Evolutionary conservation across 2,888 invertebrate species (phyloP).

Genomic region (Carcina quercana): DNA sequence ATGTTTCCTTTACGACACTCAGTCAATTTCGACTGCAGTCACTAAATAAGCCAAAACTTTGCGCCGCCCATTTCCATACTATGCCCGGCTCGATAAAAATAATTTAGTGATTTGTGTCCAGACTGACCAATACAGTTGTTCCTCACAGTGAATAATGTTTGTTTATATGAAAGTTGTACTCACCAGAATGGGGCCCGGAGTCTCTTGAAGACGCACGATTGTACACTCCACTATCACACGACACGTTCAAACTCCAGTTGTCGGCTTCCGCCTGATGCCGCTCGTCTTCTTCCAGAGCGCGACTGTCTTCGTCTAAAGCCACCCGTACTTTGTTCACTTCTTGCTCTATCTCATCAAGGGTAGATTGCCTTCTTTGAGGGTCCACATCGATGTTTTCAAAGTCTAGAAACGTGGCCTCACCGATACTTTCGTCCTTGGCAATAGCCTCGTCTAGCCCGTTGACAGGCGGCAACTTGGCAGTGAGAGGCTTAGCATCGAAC

Average conservation of each 20-base stretch:
- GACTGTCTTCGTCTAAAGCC: slow-evolving; percentile 64
- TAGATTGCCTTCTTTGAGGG: slow-evolving; percentile 50
- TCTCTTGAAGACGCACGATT: slow-evolving; percentile 74
- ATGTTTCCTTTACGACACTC: slow-evolving; percentile 45
- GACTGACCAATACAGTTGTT: slow-evolving; percentile 22
- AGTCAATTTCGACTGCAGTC: slow-evolving; percentile 36
- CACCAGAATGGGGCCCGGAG: slow-evolving; percentile 69
- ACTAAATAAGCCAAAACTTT: slow-evolving; percentile 50
- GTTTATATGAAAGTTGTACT: slow-evolving; percentile 28
- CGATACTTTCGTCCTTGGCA: slow-evolving; percentile 56
- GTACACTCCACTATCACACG: slow-evolving; percentile 75
- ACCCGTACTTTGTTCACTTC: slow-evolving; percentile 68
- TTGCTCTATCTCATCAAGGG: slow-evolving; percentile 64
- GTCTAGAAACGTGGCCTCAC: slow-evolving; percentile 64
- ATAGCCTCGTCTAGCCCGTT: slow-evolving; percentile 39
- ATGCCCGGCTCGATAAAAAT: slow-evolving; percentile 44
- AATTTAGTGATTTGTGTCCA: slow-evolving; percentile 42
- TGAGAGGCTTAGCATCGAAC: slow-evolving; percentile 39
- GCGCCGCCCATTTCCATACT: slow-evolving; percentile 30
- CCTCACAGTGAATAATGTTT: slow-evolving; percentile 18
- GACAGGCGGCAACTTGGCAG: slow-evolving; percentile 32
- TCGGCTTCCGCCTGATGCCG: slow-evolving; percentile 60
- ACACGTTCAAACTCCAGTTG: slow-evolving; percentile 70
- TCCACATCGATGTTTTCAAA: slow-evolving; percentile 51
- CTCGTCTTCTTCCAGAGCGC: slow-evolving; percentile 65